Conservation (phyloP, 2,888 invertebrate genomes). For the Agapostemon virescens region DNA sequence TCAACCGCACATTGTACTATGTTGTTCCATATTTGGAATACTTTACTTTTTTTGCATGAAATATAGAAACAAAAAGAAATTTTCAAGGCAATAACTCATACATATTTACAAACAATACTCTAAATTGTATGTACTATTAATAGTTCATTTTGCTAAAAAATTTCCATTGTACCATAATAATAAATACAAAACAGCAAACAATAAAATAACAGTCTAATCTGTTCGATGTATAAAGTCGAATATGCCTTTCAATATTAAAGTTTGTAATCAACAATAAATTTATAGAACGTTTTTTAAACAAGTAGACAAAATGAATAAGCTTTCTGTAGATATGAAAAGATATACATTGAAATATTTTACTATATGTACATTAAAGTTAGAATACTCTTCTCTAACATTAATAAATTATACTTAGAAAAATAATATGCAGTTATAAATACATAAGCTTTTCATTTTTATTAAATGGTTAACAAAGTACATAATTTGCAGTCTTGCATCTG, state of each 20-base stretch:
- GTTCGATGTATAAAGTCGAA: conserved; percentile 15
- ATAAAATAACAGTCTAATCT: not conserved
- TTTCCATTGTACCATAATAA: conserved; percentile 17
- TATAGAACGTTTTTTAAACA: conserved; percentile 13
- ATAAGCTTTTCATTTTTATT: conserved; percentile 36
- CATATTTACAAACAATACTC: conserved; percentile 1
- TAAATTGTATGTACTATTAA: not conserved
- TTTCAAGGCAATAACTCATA: not conserved
- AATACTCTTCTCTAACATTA: conserved; percentile 30
- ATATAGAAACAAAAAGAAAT: not conserved
- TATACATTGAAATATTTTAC: conserved; percentile 20
- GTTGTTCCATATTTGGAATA: conserved; percentile 17
- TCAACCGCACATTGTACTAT: conserved; percentile 33
- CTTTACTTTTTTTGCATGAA: conserved; percentile 3
- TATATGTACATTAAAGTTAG: conserved; percentile 30
- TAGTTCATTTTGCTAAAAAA: not conserved
- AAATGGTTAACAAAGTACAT: conserved; percentile 44
- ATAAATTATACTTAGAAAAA: conserved; percentile 45
- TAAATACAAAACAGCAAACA: not conserved
- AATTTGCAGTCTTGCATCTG: conserved; percentile 51
- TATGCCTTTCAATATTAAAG: conserved; percentile 6
- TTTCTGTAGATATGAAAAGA: conserved; percentile 2
- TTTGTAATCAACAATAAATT: conserved; percentile 13
- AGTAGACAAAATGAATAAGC: not conserved
- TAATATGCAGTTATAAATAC: conserved; percentile 44